These are phyloP conservation scores for Cataglyphis livida DNA, from an alignment of 2,888 invertebrate species.

Conservation along the genomic window DNA sequence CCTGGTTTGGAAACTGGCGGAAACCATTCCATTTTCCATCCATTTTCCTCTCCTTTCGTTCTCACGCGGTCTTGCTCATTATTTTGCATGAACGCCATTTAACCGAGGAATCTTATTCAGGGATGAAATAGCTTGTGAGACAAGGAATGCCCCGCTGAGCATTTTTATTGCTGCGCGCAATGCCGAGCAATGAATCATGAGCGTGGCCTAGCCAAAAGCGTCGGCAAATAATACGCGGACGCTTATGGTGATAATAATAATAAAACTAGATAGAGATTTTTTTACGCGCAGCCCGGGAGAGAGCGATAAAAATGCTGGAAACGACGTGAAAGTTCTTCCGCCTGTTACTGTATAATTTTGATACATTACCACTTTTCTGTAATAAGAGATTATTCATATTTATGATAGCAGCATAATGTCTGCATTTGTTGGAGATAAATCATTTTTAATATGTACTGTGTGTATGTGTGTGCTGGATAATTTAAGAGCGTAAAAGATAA, in stretches of 20 bases:
- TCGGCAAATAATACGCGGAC: conserved; percentile 44
- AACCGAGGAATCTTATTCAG: conserved; percentile 56
- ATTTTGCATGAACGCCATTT: conserved; percentile 65
- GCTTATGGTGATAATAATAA: conserved; percentile 49
- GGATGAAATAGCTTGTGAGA: conserved; percentile 58
- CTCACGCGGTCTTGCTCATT: conserved; percentile 56
- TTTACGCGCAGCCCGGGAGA: neutral
- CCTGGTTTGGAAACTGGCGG: conserved; percentile 29
- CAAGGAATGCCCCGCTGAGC: conserved; percentile 12
- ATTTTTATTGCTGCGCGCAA: conserved; percentile 52
- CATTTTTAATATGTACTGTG: conserved; percentile 24
- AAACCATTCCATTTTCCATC: neutral
- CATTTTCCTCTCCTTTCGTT: conserved; percentile 6
- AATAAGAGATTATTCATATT: conserved; percentile 43
- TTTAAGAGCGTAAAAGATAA: neutral
- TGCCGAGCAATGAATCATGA: conserved; percentile 45
- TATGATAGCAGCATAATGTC: conserved; percentile 20
- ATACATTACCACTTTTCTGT: conserved; percentile 34
- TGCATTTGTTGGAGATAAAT: conserved; percentile 41
- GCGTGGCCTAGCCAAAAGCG: conserved; percentile 34
- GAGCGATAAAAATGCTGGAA: conserved; percentile 36
- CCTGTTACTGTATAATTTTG: conserved; percentile 39
- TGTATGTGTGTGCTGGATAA: neutral
- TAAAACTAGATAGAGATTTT: conserved; percentile 48
- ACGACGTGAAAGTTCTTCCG: conserved; percentile 39